These are phyloP conservation scores for Aurelia sp. DNA, from an alignment of 30 jellyfish, hydroid and myxozoan genomes.

Conservation along the genomic window DNA sequence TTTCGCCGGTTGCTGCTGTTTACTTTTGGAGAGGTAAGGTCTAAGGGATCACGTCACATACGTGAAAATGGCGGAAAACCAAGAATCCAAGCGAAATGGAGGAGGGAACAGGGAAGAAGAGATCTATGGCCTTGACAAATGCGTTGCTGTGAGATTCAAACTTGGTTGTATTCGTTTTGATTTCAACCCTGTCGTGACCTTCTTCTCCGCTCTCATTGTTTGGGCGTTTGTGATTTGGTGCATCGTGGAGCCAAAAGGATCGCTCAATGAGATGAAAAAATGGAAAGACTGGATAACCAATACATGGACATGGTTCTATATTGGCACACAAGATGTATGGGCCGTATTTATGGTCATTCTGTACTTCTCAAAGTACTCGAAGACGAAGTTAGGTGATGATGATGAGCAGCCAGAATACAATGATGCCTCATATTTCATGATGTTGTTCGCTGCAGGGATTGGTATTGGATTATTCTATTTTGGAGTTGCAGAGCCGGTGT, in stretches of 20 bases:
- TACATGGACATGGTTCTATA: slow-evolving; percentile 97
- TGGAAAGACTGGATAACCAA: slow-evolving; percentile 84
- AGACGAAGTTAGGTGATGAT: slow-evolving; percentile 76
- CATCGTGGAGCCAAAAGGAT: slow-evolving; percentile 61
- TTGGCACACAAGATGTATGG: slow-evolving; percentile 97
- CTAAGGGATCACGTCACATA: not conserved
- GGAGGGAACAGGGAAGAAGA: not conserved
- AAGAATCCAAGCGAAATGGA: not conserved
- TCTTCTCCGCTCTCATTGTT: slow-evolving; percentile 83
- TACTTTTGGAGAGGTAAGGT: too few species aligned
- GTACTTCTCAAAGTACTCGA: slow-evolving; percentile 86
- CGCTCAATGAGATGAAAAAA: slow-evolving; percentile 55
- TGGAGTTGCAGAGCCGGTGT: slow-evolving; percentile 98
- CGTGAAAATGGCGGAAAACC: slow-evolving; percentile 5
- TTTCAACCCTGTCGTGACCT: slow-evolving; percentile 83
- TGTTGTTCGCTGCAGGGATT: slow-evolving; percentile 94
- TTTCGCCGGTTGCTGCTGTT: too few species aligned
- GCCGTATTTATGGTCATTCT: slow-evolving; percentile 80
- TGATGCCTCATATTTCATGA: slow-evolving; percentile 88
- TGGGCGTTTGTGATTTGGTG: slow-evolving; percentile 93
- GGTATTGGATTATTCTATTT: slow-evolving; percentile 92
- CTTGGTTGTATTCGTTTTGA: slow-evolving; percentile 61
- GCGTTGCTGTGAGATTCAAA: slow-evolving; percentile 63
- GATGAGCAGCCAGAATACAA: slow-evolving; percentile 93
- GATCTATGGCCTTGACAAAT: slow-evolving; percentile 42